These are phyloP conservation scores for Caenorhabditis doughertyi DNA, from an alignment of 2,888 invertebrate genomes.

Conservation along the genomic window DNA sequence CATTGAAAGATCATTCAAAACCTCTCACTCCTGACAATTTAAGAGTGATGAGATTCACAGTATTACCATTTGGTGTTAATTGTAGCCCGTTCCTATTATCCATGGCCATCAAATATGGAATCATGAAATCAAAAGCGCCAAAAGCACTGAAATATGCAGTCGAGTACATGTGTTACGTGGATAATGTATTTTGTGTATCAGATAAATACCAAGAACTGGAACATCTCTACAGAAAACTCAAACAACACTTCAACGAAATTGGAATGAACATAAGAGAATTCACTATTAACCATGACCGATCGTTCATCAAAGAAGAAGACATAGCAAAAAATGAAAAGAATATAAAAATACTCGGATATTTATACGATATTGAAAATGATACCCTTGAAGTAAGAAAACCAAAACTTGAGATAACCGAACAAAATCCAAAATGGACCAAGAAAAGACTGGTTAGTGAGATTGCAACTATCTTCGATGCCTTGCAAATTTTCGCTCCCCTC, in stretches of 20 bases:
- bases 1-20: not conserved
- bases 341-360: constrained; percentile 26
- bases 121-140: not conserved
- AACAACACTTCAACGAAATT: not conserved
- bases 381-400: constrained; percentile 18
- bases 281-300: not conserved
- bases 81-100: constrained; percentile 11
- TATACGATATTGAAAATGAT: not conserved
- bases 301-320: constrained; percentile 11
- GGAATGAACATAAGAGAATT: constrained; percentile 32
- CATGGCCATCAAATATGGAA: not conserved
- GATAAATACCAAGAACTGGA: not conserved
- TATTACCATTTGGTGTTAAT: constrained; percentile 20
- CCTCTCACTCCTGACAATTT: constrained; percentile 1
- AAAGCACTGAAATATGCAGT: not conserved
- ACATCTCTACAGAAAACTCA: not conserved
- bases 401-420: not conserved
- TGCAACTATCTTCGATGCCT: not conserved
- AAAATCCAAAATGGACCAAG: not conserved
- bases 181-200: constrained; percentile 1
- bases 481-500: constrained; percentile 1
- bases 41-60: constrained; percentile 15
- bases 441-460: not conserved
- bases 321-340: constrained; percentile 7
- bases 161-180: constrained; percentile 22